Evolutionary conservation across 2,797 vertebrate species (phyloP).

Genomic region (Tapera naevia): DNA sequence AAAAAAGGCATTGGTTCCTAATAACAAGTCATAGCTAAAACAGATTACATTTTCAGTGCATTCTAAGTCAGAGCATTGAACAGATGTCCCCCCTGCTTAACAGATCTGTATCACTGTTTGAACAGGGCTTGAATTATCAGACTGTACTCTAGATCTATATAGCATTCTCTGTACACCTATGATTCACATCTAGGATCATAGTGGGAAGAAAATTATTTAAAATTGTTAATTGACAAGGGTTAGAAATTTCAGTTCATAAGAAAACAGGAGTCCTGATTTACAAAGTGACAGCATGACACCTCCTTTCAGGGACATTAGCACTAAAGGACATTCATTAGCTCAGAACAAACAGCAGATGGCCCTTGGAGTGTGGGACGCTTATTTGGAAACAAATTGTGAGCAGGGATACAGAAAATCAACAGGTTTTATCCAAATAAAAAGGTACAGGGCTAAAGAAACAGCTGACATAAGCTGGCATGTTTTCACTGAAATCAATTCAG

Average conservation of each 20-base stretch:
- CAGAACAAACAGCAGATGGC: constrained; percentile 32
- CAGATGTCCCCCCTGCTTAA: not conserved
- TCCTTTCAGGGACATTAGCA: not conserved
- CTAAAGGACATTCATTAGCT: not conserved
- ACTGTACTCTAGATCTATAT: not conserved
- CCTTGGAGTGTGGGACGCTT: not conserved
- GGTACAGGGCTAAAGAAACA: not conserved
- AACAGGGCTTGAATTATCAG: not conserved
- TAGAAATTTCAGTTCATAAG: not conserved
- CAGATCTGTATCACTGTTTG: not conserved
- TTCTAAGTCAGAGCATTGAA: not conserved
- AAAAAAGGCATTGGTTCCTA: not conserved
- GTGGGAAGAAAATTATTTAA: not conserved
- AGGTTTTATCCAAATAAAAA: not conserved
- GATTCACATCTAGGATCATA: not conserved
- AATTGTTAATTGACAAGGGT: not conserved
- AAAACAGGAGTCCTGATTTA: not conserved
- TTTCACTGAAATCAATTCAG: not conserved
- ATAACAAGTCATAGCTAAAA: not conserved
- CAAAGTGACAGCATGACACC: not conserved
- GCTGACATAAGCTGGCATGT: not conserved
- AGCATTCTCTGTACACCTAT: not conserved
- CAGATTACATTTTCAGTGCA: not conserved
- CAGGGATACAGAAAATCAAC: not conserved
- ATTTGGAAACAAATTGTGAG: constrained; percentile 26